Percentiles rank a stretch among this genome's conserved stretches.
These are phyloP conservation scores for Ibidorhyncha struthersii DNA, from an alignment of 2,113 vertebrate species.

Conservation along the genomic window DNA sequence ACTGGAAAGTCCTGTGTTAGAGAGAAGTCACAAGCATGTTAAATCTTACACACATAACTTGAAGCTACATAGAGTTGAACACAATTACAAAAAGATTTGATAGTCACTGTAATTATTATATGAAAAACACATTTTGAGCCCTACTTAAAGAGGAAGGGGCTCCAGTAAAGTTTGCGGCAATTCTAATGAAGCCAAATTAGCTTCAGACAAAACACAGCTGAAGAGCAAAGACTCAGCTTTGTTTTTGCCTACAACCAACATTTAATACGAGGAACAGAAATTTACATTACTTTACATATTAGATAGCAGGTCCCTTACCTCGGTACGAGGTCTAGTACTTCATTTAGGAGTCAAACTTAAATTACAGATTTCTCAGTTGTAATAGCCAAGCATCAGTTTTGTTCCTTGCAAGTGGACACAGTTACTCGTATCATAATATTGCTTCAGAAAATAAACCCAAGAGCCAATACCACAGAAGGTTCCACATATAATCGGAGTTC, in stretches of 20 bases:
- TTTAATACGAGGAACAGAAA: conserved; percentile 19
- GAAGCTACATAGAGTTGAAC: conserved; percentile 46
- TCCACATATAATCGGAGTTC: not conserved
- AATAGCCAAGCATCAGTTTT: conserved; percentile 37
- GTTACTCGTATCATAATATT: conserved; percentile 49
- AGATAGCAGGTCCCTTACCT: not conserved
- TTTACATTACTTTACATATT: conserved; percentile 55
- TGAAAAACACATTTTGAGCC: conserved; percentile 28
- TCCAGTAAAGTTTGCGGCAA: conserved; percentile 6
- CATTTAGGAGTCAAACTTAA: not conserved
- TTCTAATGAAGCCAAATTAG: conserved; percentile 19
- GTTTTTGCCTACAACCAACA: conserved; percentile 32
- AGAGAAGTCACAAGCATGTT: conserved; percentile 18
- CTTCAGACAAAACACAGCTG: conserved; percentile 42
- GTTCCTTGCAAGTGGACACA: conserved; percentile 2
- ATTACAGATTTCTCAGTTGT: not conserved
- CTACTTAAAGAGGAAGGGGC: not conserved
- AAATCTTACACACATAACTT: conserved; percentile 9
- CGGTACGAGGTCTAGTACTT: not conserved
- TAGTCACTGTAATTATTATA: conserved; percentile 8
- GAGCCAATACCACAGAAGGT: not conserved
- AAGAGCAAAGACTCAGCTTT: conserved; percentile 37
- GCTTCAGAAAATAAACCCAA: conserved; percentile 61
- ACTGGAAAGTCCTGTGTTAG: not conserved
- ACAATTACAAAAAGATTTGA: conserved; percentile 37